Percentiles rank a stretch among this genome's conserved stretches.
Evolutionary conservation across 1,140 invertebrate species (phyloP).

Genomic region (Zaprionus nigranus): DNA sequence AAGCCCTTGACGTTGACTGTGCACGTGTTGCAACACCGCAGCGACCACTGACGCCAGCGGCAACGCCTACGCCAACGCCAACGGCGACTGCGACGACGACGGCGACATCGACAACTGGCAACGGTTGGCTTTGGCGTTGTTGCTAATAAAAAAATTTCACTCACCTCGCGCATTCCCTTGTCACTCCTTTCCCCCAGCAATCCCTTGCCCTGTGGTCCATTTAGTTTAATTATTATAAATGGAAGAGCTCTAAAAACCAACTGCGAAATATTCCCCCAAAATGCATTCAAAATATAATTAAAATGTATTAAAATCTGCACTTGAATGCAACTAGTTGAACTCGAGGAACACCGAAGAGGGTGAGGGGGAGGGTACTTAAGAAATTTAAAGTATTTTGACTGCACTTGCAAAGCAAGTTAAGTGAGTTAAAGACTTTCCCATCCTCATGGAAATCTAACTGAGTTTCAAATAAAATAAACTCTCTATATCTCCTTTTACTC

Average conservation of each 20-base stretch:
- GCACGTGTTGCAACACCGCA: conserved; percentile 65
- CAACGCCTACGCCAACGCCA: not conserved
- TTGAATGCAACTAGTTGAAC: not conserved
- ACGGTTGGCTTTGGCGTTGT: conserved; percentile 37
- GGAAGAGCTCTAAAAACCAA: conserved; percentile 37
- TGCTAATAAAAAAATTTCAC: conserved; percentile 74
- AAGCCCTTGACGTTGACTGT: conserved; percentile 9
- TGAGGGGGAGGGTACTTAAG: not conserved
- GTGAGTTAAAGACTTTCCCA: not conserved
- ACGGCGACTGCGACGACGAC: not conserved
- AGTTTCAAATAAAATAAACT: too few species aligned
- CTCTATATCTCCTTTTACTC: too few species aligned
- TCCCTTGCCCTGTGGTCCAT: conserved; percentile 37
- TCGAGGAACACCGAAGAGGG: not conserved
- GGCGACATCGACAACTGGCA: conserved; percentile 34
- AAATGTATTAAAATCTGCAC: conserved; percentile 17
- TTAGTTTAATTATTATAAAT: conserved; percentile 80
- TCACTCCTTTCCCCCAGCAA: conserved; percentile 13
- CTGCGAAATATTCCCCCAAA: conserved; percentile 48
- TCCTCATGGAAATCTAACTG: too few species aligned
- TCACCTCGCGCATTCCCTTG: conserved; percentile 21
- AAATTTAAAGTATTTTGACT: not conserved
- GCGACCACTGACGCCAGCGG: conserved; percentile 19
- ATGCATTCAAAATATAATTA: conserved; percentile 64
- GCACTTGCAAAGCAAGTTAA: not conserved